Evolutionary conservation across 2,113 vertebrate genomes (phyloP).

Genomic region (Paratilapia polleni): DNA sequence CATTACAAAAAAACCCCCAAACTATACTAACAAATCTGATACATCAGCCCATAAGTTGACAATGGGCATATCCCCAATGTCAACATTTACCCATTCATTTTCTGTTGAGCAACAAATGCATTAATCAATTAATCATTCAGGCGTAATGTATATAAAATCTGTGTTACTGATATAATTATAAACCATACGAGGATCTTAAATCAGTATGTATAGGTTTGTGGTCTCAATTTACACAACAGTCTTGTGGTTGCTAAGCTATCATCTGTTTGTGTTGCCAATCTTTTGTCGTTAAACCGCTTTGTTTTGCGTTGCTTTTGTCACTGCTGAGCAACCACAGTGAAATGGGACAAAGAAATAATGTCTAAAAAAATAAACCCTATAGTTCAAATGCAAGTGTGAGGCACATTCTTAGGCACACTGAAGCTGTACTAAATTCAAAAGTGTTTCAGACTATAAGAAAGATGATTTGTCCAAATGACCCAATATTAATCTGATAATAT

Average conservation of each 20-base stretch:
- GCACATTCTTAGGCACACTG: neutral
- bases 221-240: neutral
- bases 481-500: neutral
- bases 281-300: constrained; percentile 7
- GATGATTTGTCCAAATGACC: neutral
- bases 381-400: neutral
- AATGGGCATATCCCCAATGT: neutral
- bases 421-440: neutral
- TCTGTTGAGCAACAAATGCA: neutral
- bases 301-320: neutral
- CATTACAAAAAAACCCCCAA: neutral
- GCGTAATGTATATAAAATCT: neutral
- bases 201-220: neutral
- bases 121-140: neutral
- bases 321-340: constrained; percentile 2
- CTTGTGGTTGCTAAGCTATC: constrained; percentile 2
- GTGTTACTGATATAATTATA: neutral
- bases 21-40: neutral
- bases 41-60: neutral
- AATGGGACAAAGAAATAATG: neutral
- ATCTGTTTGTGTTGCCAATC: neutral
- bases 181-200: neutral
- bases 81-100: neutral
- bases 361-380: neutral
- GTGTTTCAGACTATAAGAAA: neutral